Percentiles rank a stretch among this genome's conserved stretches.
Evolutionary conservation across 2,888 invertebrate genomes (phyloP).

Genomic region (Exephanes ischioxanthus): DNA sequence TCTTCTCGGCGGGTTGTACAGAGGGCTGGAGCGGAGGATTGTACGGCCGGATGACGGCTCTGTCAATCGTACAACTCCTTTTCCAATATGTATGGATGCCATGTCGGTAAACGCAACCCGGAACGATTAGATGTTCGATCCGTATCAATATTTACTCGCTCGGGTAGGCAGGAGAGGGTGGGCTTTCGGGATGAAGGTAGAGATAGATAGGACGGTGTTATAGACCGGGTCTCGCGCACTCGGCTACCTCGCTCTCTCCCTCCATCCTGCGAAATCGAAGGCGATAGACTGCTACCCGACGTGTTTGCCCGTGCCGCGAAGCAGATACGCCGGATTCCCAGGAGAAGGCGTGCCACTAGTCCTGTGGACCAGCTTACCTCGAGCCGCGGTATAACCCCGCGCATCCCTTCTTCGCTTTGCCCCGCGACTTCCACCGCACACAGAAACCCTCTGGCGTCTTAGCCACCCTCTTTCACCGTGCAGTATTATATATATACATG

Average conservation of each 20-base stretch:
- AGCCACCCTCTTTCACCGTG: slow-evolving; percentile 42
- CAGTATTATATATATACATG: background rate
- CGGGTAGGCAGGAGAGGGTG: slow-evolving; percentile 48
- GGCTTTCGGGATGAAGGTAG: slow-evolving; percentile 42
- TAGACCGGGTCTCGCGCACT: slow-evolving; percentile 42
- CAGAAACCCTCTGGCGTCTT: slow-evolving; percentile 55
- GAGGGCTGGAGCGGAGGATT: slow-evolving; percentile 33
- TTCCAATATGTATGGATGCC: slow-evolving; percentile 74
- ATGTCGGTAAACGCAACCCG: slow-evolving; percentile 78
- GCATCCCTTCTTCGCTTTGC: slow-evolving; percentile 57
- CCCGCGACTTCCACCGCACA: slow-evolving; percentile 41
- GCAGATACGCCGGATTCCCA: slow-evolving; percentile 82
- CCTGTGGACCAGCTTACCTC: slow-evolving; percentile 81
- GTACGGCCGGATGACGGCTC: slow-evolving; percentile 57
- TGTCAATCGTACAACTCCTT: slow-evolving; percentile 67
- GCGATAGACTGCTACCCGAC: slow-evolving; percentile 75
- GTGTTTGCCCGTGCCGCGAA: slow-evolving; percentile 82
- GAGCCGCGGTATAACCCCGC: slow-evolving; percentile 69
- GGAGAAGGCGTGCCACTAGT: slow-evolving; percentile 81
- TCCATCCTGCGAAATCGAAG: slow-evolving; percentile 80
- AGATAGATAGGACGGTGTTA: slow-evolving; percentile 53
- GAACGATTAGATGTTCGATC: slow-evolving; percentile 83
- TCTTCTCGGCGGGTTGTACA: background rate
- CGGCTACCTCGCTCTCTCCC: slow-evolving; percentile 57
- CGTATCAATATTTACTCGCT: slow-evolving; percentile 83